Percentiles rank a stretch among this genome's conserved stretches.
phyloP scores from a whole-genome alignment of 2,888 invertebrate species.

The Bursaphelenchus okinawaensis region DNA sequence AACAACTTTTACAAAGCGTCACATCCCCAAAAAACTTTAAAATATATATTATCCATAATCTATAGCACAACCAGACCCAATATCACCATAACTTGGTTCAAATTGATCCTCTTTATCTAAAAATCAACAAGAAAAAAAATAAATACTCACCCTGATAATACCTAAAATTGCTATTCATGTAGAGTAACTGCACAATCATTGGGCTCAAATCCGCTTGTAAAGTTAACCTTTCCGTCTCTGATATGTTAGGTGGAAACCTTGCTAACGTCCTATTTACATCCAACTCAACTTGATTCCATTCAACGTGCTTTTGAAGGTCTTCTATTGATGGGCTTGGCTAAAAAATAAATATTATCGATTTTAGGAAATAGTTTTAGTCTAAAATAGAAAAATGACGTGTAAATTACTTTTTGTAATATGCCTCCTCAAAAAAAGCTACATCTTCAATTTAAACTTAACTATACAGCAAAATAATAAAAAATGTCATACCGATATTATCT shows the following conservation, averaged over 20 bases:
- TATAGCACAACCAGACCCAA: no score
- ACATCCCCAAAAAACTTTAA: no score
- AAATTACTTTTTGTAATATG: background rate
- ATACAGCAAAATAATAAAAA: background rate
- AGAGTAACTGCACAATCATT: conserved; percentile 50
- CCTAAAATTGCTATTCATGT: conserved; percentile 43
- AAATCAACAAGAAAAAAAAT: no score
- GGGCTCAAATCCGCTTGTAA: conserved; percentile 49
- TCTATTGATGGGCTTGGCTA: conserved; percentile 27
- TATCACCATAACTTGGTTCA: no score
- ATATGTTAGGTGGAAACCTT: conserved; percentile 53
- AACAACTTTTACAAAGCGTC: no score
- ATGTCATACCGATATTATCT: conserved; percentile 1
- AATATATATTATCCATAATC: no score
- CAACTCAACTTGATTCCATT: conserved; percentile 56
- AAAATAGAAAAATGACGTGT: background rate
- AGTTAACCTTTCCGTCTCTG: conserved; percentile 38
- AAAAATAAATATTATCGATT: background rate
- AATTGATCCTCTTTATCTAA: no score
- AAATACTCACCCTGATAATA: conserved; percentile 55
- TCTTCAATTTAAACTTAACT: background rate
- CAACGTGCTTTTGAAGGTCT: conserved; percentile 39
- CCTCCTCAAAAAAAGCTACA: background rate
- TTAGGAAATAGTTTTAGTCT: background rate
- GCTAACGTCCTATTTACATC: conserved; percentile 56